Conservation (phyloP, 2,797 vertebrate species). For the Macrochelys suwanniensis region DNA sequence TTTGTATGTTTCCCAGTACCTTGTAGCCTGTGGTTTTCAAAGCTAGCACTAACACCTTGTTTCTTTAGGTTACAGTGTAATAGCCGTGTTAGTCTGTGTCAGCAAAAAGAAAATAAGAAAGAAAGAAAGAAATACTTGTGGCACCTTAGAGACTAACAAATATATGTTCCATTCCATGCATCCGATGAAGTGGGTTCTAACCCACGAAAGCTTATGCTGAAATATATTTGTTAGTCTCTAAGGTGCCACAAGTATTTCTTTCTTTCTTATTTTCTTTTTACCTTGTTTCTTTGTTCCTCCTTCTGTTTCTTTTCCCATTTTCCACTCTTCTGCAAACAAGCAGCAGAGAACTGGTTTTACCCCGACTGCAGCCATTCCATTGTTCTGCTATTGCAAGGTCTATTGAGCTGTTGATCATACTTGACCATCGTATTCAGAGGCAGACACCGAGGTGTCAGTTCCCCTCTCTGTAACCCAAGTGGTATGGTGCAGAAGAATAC, state of each 20-base stretch:
- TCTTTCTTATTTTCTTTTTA: too few species aligned
- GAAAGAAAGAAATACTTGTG: too few species aligned
- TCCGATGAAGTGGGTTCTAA: too few species aligned
- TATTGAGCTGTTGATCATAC: background rate
- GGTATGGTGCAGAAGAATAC: background rate
- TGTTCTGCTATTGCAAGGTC: background rate
- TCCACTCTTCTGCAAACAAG: background rate
- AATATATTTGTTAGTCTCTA: too few species aligned
- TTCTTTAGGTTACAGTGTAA: too few species aligned
- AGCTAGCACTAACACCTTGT: background rate
- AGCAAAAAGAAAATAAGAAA: too few species aligned
- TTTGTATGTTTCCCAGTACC: background rate
- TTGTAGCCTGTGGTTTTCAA: background rate
- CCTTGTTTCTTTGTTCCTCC: background rate
- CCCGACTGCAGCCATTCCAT: background rate
- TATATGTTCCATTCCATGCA: too few species aligned
- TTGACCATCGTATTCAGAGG: background rate
- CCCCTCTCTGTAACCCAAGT: background rate
- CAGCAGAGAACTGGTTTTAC: background rate
- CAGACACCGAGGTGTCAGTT: background rate
- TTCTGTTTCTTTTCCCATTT: background rate
- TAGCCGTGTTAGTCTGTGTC: too few species aligned
- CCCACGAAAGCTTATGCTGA: too few species aligned
- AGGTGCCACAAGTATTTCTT: too few species aligned
- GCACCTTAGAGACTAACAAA: too few species aligned